Conservation (phyloP, 2,797 vertebrate genomes). For the Mus spretus region DNA sequence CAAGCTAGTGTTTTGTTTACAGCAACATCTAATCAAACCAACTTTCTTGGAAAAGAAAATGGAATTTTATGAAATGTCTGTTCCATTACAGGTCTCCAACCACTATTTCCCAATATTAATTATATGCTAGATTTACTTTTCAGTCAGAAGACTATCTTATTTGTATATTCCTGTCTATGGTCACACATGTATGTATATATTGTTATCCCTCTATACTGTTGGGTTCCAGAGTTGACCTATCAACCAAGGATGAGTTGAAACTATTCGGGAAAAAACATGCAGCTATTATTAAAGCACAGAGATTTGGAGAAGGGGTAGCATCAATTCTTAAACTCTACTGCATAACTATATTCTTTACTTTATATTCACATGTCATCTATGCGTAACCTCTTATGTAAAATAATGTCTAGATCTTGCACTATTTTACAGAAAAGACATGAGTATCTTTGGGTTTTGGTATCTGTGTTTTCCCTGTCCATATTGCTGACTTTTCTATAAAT, state of each 20-base stretch:
- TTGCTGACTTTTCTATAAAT: neutral
- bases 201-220: neutral
- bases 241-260: neutral
- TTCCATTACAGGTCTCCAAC: neutral
- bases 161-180: neutral
- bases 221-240: neutral
- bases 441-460: neutral
- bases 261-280: neutral
- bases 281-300: neutral
- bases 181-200: neutral
- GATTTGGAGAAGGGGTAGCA: fast-evolving
- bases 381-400: too few species aligned
- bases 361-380: neutral
- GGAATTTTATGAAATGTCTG: neutral
- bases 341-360: neutral
- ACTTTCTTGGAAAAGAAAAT: neutral
- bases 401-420: too few species aligned
- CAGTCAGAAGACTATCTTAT: neutral
- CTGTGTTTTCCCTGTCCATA: neutral
- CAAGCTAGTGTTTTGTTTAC: neutral
- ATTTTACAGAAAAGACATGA: neutral
- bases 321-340: neutral
- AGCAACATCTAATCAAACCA: neutral
- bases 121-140: neutral
- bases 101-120: neutral